phyloP scores from a whole-genome alignment of 2,888 invertebrate genomes.

The Heliconius hortense region DNA sequence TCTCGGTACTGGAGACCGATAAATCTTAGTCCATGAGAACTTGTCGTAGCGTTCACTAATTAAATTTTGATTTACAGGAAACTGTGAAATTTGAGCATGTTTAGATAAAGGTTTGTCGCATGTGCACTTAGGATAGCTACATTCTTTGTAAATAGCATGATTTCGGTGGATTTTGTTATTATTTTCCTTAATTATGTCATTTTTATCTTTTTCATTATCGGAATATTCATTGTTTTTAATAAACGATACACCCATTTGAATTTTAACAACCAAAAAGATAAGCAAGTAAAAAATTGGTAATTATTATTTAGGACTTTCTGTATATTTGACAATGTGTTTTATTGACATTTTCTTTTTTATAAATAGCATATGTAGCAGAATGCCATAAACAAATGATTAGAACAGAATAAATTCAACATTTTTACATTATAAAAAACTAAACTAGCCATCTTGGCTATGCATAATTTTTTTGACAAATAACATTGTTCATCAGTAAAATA shows the following conservation, averaged over 20 bases:
- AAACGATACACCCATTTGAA: conserved; percentile 45
- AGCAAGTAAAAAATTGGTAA: background rate
- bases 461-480: too few species aligned
- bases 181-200: conserved; percentile 21
- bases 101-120: conserved; percentile 34
- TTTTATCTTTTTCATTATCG: conserved; percentile 33
- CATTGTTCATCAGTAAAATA: too few species aligned
- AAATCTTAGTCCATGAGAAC: conserved; percentile 60
- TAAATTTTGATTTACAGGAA: conserved; percentile 28
- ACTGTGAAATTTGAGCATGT: conserved; percentile 27
- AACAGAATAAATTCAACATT: too few species aligned
- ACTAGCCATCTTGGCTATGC: too few species aligned
- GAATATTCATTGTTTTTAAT: conserved; percentile 31
- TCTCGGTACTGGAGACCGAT: conserved; percentile 51
- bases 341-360: conserved; percentile 3
- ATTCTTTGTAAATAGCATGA: conserved; percentile 60
- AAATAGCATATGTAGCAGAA: background rate
- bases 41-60: conserved; percentile 44
- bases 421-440: too few species aligned
- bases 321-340: conserved; percentile 1
- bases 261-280: background rate
- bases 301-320: background rate
- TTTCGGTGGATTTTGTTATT: conserved; percentile 33
- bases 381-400: too few species aligned
- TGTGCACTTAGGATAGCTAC: conserved; percentile 50